These are phyloP conservation scores for Brachionus asplanchnoidis DNA, from an alignment of 1,140 invertebrate genomes.

Conservation along the genomic window DNA sequence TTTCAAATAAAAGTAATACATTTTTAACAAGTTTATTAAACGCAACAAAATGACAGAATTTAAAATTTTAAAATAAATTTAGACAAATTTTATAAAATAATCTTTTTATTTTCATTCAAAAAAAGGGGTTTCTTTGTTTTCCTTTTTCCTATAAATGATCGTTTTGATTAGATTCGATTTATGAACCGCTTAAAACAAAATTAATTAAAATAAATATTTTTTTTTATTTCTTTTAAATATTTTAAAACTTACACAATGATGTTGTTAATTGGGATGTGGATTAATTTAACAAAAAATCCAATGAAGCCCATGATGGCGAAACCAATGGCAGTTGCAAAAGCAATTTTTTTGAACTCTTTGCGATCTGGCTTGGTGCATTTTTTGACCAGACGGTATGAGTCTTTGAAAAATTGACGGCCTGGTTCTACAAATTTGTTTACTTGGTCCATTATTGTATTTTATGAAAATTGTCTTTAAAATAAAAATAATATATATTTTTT, in stretches of 20 bases:
- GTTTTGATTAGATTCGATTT: not conserved
- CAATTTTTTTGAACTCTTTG: constrained; percentile 99
- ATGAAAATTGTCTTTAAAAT: not conserved
- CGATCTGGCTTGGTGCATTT: constrained; percentile 98
- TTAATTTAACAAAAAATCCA: constrained; percentile 98
- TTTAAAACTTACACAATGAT: constrained; percentile 73
- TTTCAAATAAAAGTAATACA: not conserved
- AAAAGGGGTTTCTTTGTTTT: not conserved
- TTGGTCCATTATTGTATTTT: constrained; percentile 77
- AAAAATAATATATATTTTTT: not conserved
- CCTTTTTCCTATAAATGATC: not conserved
- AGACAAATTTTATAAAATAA: not conserved
- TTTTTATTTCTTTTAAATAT: no score
- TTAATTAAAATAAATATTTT: no score
- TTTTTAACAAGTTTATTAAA: not conserved
- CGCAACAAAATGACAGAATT: not conserved
- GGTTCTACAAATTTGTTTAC: constrained; percentile 89
- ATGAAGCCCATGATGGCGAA: constrained; percentile 99
- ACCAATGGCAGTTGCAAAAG: constrained; percentile 96
- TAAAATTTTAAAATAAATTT: not conserved
- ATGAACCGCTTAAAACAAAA: constrained; percentile 28
- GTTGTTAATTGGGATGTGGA: constrained; percentile 99
- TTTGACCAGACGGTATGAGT: constrained; percentile 88
- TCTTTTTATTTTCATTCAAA: not conserved
- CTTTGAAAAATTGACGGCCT: constrained; percentile 89